Evolutionary conservation across 2,113 vertebrate genomes (phyloP), one percentile per base, ranked within the genome.

Genomic region (Connochaetes taurinus): DNA sequence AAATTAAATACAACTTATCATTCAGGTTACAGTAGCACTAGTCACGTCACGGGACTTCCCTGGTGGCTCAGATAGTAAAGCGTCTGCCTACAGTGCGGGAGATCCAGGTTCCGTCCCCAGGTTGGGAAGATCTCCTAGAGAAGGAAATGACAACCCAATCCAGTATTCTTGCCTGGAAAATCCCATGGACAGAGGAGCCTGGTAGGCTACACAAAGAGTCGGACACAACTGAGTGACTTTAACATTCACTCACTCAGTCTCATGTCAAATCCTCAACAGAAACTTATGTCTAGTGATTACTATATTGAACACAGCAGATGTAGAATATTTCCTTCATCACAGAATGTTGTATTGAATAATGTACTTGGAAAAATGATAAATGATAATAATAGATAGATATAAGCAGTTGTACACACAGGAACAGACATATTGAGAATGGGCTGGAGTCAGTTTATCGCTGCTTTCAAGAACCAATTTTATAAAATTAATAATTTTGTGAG

Each of bases 71-170:
- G 17, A 36, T 11, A 5, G 64, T 67, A 67, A 67, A 67, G 64
- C 0, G 0, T 21, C 17, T 67, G 33, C 64, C 64, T 67, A 67
- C n/a, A 36, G 10, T 36, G n/a, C 0, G 0, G 64, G 17, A 67
- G 64, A 67, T 17, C 33, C 17, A 36, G 64, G 8, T 36, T 71
- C 64, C 2, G 2, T 71, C n/a, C 64, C 64, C 4, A n/a, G 17
- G 64, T 36, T 19, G 9, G 64, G 17, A 71, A 17, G 17, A 71
- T 71, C n/a, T 36, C 64, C 64, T 71, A n/a, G 64, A 36, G 64
- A 36, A 71, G 64, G 64, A 71, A 36, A 21, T 71, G 64, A 17
- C n/a, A 71, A 36, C 64, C n/a, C 64, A 71, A 5, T 36, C 64
- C n/a, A 71, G n/a, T 71, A 21, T 1, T 71, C 64, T 71, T 71